Evolutionary conservation across 2,888 invertebrate species (phyloP), one percentile per base, ranked within the genome.

Genomic region (Tholera decimalis): DNA sequence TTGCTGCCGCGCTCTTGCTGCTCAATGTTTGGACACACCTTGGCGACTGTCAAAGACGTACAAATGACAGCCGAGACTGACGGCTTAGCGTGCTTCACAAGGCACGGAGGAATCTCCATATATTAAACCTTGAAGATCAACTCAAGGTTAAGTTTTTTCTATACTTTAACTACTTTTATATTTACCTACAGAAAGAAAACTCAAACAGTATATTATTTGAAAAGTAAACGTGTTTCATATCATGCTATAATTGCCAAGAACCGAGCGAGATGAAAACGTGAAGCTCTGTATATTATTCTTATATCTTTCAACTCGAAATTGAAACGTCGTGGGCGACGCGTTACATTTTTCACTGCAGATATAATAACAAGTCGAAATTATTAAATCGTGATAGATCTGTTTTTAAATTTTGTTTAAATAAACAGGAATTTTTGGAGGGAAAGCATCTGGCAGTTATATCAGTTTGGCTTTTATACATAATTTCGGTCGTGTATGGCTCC

Each of bases 391-490:
- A 77, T 57, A 66, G 44, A 73, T 74, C 44, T 78, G 73, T 74
- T 74, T 53, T 60, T 55, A 47, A 77, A 73, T 73, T 54, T 72
- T 54, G 26, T 78, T 73, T 46, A 60, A 60, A 66, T 57, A 78
- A 74, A 78, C 68, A 72, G 11, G 24, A 7, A 20, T 47, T 33
- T 20, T 56, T 3, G 1, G 9, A 77, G 18, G 35, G n/a, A 9
- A 43, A 37, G 6, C 73, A 73, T 54, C 73, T 73, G 73, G 50
- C 0, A 0, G 1, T 50, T 35, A 33, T 74, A 53, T 66, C 67
- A 60, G 3, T 37, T 20, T 5, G 13, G 22, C 35, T 37, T 33
- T 47, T 51, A 55, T 18, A 26, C 13, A 33, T 0, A n/a, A n/a
- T n/a, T n/a, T n/a, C n/a, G n/a, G n/a, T n/a, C n/a, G n/a, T n/a